Evolutionary conservation across 2,797 vertebrate genomes (phyloP), one percentile per base, ranked within the genome.

Genomic region (Ciconia nigra): DNA sequence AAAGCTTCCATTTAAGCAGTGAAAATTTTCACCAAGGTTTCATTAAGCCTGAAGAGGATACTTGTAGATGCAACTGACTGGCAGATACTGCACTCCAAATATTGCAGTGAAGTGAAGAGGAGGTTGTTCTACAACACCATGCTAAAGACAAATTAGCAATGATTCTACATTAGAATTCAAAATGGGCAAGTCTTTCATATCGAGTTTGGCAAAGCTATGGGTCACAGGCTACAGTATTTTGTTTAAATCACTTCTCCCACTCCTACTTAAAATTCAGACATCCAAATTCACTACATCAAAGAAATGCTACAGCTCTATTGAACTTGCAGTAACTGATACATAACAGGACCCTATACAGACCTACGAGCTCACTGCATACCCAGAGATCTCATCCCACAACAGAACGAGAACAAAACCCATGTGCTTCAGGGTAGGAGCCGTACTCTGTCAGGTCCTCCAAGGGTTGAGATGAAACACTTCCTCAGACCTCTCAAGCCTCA

Each of bases 171-270:
- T 31, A 90, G 65, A 93, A 95, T 89, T 95, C 85, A 91, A 83
- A 95, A 69, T 4, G 37, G 80, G 83, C 55, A 82, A 80, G 72
- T 21, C 79, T 93, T 91, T 95, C 91, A 90, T 85, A 82, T 57
- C 0, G 0, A 72, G 65, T 78, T 84, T 88, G 62, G 65, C 58
- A 79, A 93, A 91, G 72, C 12, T 10, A 33, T 55, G 46, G 95
- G 96, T 96, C 93, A 96, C 54, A 89, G 79, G 76, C 79, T 93
- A 66, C 65, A 76, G 49, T 69, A 58, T 62, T 97, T 94, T 96
- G 87, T 95, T 95, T 94, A 90, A 94, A 91, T 95, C 87, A 96
- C 85, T 93, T 82, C 85, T 95, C 87, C 92, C 82, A 94, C 91
- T 96, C 84, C 72, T 87, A 58, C 77, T 97, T 95, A 81, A 90